phyloP scores from a whole-genome alignment of 1,140 invertebrate genomes.

The Drosophila quadrilineata region DNA sequence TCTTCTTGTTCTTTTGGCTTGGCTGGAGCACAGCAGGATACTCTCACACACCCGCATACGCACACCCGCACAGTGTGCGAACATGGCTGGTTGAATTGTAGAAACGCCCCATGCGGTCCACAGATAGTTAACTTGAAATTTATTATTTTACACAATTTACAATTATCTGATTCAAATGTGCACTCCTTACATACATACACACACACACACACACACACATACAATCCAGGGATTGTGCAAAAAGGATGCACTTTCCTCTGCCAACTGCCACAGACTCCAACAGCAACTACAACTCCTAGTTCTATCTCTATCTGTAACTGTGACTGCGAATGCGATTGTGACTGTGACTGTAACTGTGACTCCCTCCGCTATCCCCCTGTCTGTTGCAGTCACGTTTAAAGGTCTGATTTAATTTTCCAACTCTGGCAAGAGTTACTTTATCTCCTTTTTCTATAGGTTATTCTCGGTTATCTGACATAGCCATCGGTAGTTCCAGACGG shows the following conservation, averaged over 20 bases:
- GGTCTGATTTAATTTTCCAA: slow-evolving; percentile 64
- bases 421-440: not conserved
- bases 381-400: slow-evolving; percentile 61
- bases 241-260: slow-evolving; percentile 45
- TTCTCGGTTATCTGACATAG: not conserved
- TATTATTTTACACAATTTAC: slow-evolving; percentile 80
- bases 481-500: not conserved
- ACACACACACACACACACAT: not conserved
- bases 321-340: slow-evolving; percentile 2
- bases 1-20: too few relatives aligned
- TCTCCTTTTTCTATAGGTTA: not conserved
- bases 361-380: slow-evolving; percentile 2
- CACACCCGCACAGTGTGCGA: not conserved
- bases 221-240: too few relatives aligned
- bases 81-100: slow-evolving; percentile 38
- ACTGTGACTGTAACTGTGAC: not conserved
- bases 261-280: slow-evolving; percentile 22
- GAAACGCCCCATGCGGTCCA: slow-evolving; percentile 68
- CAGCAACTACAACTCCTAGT: slow-evolving; percentile 10
- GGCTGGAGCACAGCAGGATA: slow-evolving; percentile 7
- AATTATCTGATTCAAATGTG: slow-evolving; percentile 80
- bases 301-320: too few relatives aligned
- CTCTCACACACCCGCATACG: too few relatives aligned
- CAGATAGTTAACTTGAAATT: slow-evolving; percentile 78
- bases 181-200: slow-evolving; percentile 8